phyloP scores from a whole-genome alignment of 2,797 vertebrate species.

The Selene dorsalis region DNA sequence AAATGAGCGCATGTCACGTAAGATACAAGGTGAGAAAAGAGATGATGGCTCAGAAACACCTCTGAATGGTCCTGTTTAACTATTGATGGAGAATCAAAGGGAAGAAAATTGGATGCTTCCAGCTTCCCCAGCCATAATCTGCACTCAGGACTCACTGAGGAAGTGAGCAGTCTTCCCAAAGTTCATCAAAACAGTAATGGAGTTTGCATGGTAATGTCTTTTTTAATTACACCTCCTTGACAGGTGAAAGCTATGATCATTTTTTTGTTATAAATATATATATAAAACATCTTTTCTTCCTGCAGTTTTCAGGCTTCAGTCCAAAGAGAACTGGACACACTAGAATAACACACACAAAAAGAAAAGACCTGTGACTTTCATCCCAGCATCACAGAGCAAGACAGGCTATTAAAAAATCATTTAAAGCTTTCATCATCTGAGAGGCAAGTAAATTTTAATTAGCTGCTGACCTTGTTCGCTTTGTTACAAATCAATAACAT shows the following conservation, averaged over 20 bases:
- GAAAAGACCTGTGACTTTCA: slow-evolving; percentile 3
- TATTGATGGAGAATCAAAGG: slow-evolving; percentile 39
- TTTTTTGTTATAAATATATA: neutral
- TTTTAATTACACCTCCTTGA: slow-evolving; percentile 1
- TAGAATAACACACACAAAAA: neutral
- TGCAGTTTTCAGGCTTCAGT: neutral
- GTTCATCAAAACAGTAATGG: slow-evolving; percentile 4
- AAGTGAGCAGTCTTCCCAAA: neutral
- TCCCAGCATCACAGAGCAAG: slow-evolving; percentile 11
- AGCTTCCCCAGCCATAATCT: neutral
- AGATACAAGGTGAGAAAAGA: slow-evolving; percentile 13
- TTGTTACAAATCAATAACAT: slow-evolving; percentile 70
- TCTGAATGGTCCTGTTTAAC: slow-evolving; percentile 36
- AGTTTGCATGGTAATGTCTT: neutral
- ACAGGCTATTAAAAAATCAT: slow-evolving; percentile 45
- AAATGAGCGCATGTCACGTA: slow-evolving; percentile 21
- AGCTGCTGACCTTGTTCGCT: slow-evolving; percentile 67
- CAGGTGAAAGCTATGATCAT: neutral
- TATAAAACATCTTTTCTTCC: neutral
- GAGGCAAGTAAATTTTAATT: slow-evolving; percentile 62
- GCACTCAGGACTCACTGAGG: neutral
- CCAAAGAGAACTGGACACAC: neutral
- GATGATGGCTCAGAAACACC: slow-evolving; percentile 22
- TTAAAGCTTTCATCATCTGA: slow-evolving; percentile 53
- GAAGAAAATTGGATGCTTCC: neutral